Percentiles rank a stretch among this genome's conserved stretches.
Evolutionary conservation across 2,797 vertebrate genomes (phyloP).

Genomic region (Morelia viridis): DNA sequence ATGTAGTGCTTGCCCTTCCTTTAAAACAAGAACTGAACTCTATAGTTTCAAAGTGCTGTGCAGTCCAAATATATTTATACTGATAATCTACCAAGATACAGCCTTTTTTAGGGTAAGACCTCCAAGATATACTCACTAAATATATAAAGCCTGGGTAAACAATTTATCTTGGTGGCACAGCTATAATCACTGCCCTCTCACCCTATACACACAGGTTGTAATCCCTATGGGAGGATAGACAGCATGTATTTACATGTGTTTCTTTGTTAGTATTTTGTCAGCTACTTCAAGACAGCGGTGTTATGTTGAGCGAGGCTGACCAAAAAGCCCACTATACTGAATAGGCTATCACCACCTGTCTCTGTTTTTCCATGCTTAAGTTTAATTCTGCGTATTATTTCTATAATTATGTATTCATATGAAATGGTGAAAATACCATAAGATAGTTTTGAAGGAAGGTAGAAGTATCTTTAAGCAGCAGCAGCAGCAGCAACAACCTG

Average conservation of each 20-base stretch:
- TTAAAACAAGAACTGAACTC: background rate
- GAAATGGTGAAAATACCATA: slow-evolving; percentile 66
- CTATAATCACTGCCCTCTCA: slow-evolving; percentile 73
- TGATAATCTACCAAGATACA: slow-evolving; percentile 61
- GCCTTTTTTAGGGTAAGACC: slow-evolving; percentile 61
- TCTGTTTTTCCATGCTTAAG: slow-evolving; percentile 69
- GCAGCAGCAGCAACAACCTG: slow-evolving; percentile 48
- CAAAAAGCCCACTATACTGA: slow-evolving; percentile 59
- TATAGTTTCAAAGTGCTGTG: slow-evolving; percentile 46
- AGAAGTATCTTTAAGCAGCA: slow-evolving; percentile 69
- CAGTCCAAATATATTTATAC: slow-evolving; percentile 46
- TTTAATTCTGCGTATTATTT: slow-evolving; percentile 77
- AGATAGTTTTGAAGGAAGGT: slow-evolving; percentile 75
- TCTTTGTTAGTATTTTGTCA: slow-evolving; percentile 84
- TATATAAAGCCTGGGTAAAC: slow-evolving; percentile 67
- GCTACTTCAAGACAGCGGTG: slow-evolving; percentile 72
- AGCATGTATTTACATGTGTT: slow-evolving; percentile 90
- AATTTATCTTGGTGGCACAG: slow-evolving; percentile 71
- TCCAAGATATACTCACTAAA: slow-evolving; percentile 68
- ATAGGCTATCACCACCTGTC: slow-evolving; percentile 63
- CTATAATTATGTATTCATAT: slow-evolving; percentile 78
- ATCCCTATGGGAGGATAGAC: slow-evolving; percentile 83
- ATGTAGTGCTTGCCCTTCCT: background rate
- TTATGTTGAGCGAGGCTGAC: slow-evolving; percentile 67
- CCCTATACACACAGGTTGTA: slow-evolving; percentile 85